phyloP scores from a whole-genome alignment of 1,140 invertebrate genomes.

The Branchinecta lynchi region DNA sequence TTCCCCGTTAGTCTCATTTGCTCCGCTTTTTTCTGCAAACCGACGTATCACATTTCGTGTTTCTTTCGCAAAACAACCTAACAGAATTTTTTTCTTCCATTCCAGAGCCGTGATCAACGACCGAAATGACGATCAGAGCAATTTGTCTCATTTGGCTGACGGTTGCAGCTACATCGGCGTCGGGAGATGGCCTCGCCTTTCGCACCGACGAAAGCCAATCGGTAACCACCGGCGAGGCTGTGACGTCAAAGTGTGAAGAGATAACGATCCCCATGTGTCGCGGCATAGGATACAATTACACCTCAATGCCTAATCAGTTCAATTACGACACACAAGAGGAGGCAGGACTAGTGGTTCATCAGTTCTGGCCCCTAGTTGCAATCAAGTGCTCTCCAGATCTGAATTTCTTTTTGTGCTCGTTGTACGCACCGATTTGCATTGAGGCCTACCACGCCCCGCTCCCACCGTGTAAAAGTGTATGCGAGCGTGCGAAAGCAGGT shows the following conservation, averaged over 20 bases:
- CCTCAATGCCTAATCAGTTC: conserved; percentile 87
- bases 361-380: conserved; percentile 84
- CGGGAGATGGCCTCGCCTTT: neutral
- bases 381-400: conserved; percentile 78
- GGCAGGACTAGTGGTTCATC: conserved; percentile 79
- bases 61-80: too few species aligned
- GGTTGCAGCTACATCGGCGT: neutral
- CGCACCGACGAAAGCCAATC: conserved; percentile 2
- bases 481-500: conserved; percentile 71
- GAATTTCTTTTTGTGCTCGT: conserved; percentile 81
- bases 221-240: neutral
- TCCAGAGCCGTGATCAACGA: neutral
- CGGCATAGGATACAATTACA: conserved; percentile 89
- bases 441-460: conserved; percentile 77
- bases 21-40: too few species aligned
- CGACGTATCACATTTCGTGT: too few species aligned
- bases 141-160: neutral
- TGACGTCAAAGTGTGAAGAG: conserved; percentile 59
- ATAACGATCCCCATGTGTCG: conserved; percentile 94
- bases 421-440: conserved; percentile 83
- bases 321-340: conserved; percentile 70
- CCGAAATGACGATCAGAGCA: neutral
- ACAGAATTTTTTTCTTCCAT: neutral
- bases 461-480: conserved; percentile 84
- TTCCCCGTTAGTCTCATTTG: too few species aligned